Evolutionary conservation across 2,113 vertebrate species (phyloP).

Genomic region (Haemorhous mexicanus): DNA sequence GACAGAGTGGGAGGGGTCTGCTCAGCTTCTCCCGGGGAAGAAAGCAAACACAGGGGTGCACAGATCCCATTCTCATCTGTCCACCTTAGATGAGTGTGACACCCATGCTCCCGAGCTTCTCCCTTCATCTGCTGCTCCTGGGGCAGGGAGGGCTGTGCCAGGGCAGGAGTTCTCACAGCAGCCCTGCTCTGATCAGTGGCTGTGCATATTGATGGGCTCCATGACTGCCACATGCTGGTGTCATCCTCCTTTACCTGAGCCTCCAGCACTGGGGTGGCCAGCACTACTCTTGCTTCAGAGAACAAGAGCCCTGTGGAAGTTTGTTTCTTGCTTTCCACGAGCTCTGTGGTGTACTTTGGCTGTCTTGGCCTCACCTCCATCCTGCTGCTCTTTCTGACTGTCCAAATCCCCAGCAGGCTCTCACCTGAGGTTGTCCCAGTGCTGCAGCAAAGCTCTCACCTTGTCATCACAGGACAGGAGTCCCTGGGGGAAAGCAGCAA

Average conservation of each 20-base stretch:
- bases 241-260: background rate
- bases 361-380: background rate
- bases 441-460: background rate
- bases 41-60: background rate
- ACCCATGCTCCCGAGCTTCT: background rate
- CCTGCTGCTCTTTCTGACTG: background rate
- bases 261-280: background rate
- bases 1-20: slow-evolving; percentile 38
- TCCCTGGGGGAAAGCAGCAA: background rate
- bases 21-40: background rate
- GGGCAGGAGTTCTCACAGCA: background rate
- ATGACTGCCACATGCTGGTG: background rate
- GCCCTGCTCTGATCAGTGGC: background rate
- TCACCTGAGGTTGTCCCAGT: background rate
- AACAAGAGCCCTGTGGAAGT: background rate
- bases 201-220: accelerated
- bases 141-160: background rate
- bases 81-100: accelerated
- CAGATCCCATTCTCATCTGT: background rate
- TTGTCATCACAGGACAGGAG: background rate
- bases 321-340: background rate
- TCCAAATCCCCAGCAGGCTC: background rate
- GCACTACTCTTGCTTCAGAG: background rate
- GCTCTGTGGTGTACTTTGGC: background rate
- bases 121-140: background rate